Conservation (phyloP, 2,888 invertebrate genomes). For the Plagiodera versicolora region DNA sequence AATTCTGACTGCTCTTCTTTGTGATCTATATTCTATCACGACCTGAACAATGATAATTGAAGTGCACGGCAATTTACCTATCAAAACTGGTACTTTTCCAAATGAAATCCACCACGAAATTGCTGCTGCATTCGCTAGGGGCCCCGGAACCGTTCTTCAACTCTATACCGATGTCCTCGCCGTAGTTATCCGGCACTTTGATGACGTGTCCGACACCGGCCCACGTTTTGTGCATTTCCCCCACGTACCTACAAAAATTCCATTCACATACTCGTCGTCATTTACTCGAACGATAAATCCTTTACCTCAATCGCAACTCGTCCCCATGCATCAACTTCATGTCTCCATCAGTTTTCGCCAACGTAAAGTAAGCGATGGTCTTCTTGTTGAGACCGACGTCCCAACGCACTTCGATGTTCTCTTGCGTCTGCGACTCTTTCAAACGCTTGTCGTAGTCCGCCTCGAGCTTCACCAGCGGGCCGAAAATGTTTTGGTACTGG, state of each 20-base stretch:
- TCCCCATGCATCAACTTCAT: conserved; percentile 99
- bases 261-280: too few species aligned
- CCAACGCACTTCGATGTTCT: conserved; percentile 98
- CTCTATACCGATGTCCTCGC: conserved; percentile 97
- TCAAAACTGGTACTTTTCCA: conserved; percentile 99
- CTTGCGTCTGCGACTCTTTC: conserved; percentile 98
- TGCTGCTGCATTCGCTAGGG: conserved; percentile 90
- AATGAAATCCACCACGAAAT: conserved; percentile 97
- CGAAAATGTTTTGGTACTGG: conserved; percentile 98
- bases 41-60: too few species aligned
- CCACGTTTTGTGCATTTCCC: conserved; percentile 94
- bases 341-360: conserved; percentile 97
- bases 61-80: conserved; percentile 62
- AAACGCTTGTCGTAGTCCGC: conserved; percentile 97
- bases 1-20: too few species aligned
- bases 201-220: conserved; percentile 98
- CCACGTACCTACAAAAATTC: conserved; percentile 69
- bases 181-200: conserved; percentile 92
- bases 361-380: conserved; percentile 94
- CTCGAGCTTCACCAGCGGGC: conserved; percentile 94
- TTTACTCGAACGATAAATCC: not conserved
- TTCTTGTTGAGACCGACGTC: conserved; percentile 98
- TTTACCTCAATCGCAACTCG: conserved; percentile 81
- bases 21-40: too few species aligned
- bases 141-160: conserved; percentile 90